These are phyloP conservation scores for Peribatodes rhomboidaria DNA, from an alignment of 2,888 invertebrate species.

Conservation along the genomic window DNA sequence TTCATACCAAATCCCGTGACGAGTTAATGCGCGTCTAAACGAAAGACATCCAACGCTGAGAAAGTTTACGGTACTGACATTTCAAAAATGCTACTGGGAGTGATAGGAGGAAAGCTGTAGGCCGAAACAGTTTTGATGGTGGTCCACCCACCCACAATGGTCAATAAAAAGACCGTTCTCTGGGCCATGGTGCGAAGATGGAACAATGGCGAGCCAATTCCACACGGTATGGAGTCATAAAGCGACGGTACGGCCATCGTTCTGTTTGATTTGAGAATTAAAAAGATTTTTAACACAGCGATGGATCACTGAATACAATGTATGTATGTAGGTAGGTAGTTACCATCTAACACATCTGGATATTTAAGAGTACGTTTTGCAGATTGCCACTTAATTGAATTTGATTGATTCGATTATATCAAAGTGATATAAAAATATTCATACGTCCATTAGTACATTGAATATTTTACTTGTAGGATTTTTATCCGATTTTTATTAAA, in stretches of 20 bases:
- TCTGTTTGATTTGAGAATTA: conserved; percentile 42
- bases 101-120: conserved; percentile 28
- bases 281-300: conserved; percentile 3
- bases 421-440: neutral
- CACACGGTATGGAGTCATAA: conserved; percentile 41
- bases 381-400: neutral
- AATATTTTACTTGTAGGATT: too few relatives aligned
- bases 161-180: conserved; percentile 55
- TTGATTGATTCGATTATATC: neutral
- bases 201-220: conserved; percentile 38
- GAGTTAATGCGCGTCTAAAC: conserved; percentile 17
- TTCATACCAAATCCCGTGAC: conserved; percentile 40
- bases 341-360: neutral
- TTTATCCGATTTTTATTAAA: too few relatives aligned
- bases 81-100: conserved; percentile 41
- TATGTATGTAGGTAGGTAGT: neutral
- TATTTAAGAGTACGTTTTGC: too few relatives aligned
- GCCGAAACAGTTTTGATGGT: conserved; percentile 32
- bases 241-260: conserved; percentile 43
- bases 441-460: neutral
- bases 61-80: conserved; percentile 53
- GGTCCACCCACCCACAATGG: conserved; percentile 46
- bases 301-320: neutral
- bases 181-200: conserved; percentile 42
- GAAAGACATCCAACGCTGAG: conserved; percentile 15